Conservation (phyloP, 2,888 invertebrate genomes). For the Metallyticus violacea region DNA sequence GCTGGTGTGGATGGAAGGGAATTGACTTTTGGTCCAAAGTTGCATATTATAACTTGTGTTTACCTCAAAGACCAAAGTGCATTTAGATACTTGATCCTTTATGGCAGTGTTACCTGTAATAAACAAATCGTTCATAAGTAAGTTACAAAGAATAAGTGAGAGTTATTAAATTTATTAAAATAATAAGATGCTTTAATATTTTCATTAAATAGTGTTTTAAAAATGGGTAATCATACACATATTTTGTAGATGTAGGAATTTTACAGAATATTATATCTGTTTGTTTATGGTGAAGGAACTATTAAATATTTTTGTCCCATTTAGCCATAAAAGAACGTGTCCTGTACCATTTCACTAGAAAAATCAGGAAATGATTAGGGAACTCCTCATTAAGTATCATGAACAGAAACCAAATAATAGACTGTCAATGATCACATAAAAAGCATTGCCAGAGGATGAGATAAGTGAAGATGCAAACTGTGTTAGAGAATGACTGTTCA, state of each 20-base stretch:
- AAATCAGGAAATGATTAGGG: too few relatives aligned
- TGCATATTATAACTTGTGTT: conserved; percentile 94
- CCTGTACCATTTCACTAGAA: too few relatives aligned
- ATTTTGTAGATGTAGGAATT: neutral
- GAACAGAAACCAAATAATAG: too few relatives aligned
- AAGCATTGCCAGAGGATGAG: too few relatives aligned
- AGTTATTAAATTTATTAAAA: neutral
- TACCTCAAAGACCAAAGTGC: conserved; percentile 70
- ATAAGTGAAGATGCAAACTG: too few relatives aligned
- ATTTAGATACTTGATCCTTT: conserved; percentile 39
- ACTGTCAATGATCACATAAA: too few relatives aligned
- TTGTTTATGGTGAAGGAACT: neutral
- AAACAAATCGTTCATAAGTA: too few relatives aligned
- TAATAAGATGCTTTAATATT: neutral
- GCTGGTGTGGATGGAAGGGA: conserved; percentile 98
- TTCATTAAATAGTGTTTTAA: neutral
- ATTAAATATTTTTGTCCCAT: neutral
- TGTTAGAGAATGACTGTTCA: too few relatives aligned
- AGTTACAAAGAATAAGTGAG: too few relatives aligned
- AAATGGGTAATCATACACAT: too few relatives aligned
- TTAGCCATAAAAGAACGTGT: too few relatives aligned
- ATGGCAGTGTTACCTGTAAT: neutral
- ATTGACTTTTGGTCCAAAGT: conserved; percentile 92
- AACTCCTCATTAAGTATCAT: too few relatives aligned
- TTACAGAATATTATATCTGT: neutral